Evolutionary conservation across 2,888 invertebrate species (phyloP).

Genomic region (Limnephilus lunatus): DNA sequence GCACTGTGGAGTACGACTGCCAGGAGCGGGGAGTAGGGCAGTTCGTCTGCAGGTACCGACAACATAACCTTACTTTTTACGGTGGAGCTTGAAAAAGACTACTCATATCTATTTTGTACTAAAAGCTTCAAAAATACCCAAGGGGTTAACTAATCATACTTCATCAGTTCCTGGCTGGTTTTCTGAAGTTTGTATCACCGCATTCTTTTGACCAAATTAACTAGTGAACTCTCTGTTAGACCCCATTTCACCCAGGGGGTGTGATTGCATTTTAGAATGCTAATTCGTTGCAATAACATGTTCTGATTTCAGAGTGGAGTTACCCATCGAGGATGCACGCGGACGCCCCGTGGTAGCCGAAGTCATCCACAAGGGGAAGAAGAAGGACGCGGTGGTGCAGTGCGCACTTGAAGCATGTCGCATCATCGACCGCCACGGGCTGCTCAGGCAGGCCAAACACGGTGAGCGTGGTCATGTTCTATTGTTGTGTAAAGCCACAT

Average conservation of each 20-base stretch:
- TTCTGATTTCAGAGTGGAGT: slow-evolving; percentile 78
- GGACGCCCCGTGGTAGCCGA: slow-evolving; percentile 90
- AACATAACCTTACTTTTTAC: background rate
- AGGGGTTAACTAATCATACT: no score
- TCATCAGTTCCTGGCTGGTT: background rate
- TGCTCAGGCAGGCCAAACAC: slow-evolving; percentile 91
- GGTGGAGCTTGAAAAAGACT: no score
- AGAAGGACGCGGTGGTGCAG: slow-evolving; percentile 94
- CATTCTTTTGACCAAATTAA: no score
- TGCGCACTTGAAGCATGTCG: slow-evolving; percentile 97
- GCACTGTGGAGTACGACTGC: slow-evolving; percentile 90
- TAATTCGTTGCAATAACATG: background rate
- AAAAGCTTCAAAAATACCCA: no score
- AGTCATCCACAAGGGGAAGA: slow-evolving; percentile 92
- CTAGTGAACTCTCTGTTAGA: no score
- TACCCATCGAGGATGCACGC: slow-evolving; percentile 88
- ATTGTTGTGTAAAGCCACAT: background rate
- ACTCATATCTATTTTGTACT: no score
- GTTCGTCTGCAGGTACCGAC: slow-evolving; percentile 85
- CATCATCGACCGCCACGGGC: slow-evolving; percentile 90
- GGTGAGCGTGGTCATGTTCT: slow-evolving; percentile 75
- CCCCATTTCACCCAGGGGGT: no score
- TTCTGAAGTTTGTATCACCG: background rate
- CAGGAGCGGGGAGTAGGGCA: slow-evolving; percentile 91
- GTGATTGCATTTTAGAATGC: background rate